phyloP scores from a whole-genome alignment of 2,888 invertebrate genomes.

The Villa cingulata region DNA sequence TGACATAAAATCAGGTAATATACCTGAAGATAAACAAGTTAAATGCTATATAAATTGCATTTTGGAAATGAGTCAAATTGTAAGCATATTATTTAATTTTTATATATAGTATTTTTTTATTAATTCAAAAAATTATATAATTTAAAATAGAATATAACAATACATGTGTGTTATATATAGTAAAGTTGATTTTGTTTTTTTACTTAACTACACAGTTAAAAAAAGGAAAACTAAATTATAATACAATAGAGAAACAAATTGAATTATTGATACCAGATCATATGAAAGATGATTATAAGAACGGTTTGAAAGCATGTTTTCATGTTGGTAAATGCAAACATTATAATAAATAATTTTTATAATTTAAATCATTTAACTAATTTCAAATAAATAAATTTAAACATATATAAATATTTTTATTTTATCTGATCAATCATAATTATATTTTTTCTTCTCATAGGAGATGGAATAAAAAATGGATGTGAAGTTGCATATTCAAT shows the following conservation, averaged over 20 bases:
- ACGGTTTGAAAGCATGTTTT: conserved; percentile 25
- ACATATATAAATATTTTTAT: too few relatives aligned
- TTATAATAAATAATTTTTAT: neutral
- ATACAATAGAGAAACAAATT: conserved; percentile 30
- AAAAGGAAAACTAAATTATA: conserved; percentile 31
- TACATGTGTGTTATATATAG: too few relatives aligned
- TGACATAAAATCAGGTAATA: conserved; percentile 22
- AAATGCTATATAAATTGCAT: conserved; percentile 43
- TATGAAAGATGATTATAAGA: conserved; percentile 24
- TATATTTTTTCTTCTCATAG: conserved; percentile 14
- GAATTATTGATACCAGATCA: conserved; percentile 30
- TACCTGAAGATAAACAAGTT: conserved; percentile 27
- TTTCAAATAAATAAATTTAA: neutral
- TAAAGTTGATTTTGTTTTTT: too few relatives aligned
- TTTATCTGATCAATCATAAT: neutral
- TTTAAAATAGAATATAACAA: too few relatives aligned
- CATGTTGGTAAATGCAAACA: conserved; percentile 16
- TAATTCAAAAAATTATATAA: too few relatives aligned
- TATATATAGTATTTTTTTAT: too few relatives aligned
- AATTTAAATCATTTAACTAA: too few relatives aligned
- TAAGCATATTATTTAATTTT: conserved; percentile 23
- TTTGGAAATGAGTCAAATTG: conserved; percentile 40
- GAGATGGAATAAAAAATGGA: conserved; percentile 28
- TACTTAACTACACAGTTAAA: conserved; percentile 27
- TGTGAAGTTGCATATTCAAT: conserved; percentile 28